Evolutionary conservation across 2,797 vertebrate genomes (phyloP).

Genomic region (Melanitta fusca): DNA sequence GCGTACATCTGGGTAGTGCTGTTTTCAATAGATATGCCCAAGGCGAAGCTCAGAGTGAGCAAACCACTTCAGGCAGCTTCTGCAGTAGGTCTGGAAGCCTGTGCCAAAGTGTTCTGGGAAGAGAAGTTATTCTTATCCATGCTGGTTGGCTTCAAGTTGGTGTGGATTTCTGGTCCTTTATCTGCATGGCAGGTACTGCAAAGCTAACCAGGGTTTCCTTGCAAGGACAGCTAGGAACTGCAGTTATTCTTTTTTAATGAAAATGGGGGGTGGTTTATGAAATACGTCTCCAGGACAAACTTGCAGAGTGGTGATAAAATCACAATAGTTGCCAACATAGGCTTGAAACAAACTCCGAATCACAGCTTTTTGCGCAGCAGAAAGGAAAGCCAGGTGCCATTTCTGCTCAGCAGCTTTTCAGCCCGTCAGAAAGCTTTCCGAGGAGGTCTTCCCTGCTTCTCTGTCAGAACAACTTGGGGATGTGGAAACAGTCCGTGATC

Average conservation of each 20-base stretch:
- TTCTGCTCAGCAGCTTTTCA: constrained; percentile 22
- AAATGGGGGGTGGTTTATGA: neutral
- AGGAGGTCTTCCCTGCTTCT: neutral
- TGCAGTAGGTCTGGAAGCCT: neutral
- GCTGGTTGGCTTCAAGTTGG: neutral
- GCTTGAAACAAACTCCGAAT: constrained; percentile 10
- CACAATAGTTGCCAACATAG: neutral
- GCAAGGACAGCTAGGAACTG: neutral
- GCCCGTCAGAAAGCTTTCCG: constrained; percentile 34
- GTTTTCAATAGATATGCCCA: neutral
- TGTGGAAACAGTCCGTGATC: neutral
- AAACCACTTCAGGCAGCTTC: neutral
- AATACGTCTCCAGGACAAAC: neutral
- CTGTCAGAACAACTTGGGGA: constrained; percentile 35
- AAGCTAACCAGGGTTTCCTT: neutral
- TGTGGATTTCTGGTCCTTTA: neutral
- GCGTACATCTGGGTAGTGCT: neutral
- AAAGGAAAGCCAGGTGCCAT: constrained; percentile 32
- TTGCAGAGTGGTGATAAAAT: neutral
- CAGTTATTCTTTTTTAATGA: neutral
- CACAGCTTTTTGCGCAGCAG: constrained; percentile 4
- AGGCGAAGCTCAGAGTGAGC: neutral
- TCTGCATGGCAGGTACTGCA: neutral
- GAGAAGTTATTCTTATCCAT: neutral
- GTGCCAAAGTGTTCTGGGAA: neutral